Conservation (phyloP, 2,113 vertebrate genomes). For the Orcinus orca region DNA sequence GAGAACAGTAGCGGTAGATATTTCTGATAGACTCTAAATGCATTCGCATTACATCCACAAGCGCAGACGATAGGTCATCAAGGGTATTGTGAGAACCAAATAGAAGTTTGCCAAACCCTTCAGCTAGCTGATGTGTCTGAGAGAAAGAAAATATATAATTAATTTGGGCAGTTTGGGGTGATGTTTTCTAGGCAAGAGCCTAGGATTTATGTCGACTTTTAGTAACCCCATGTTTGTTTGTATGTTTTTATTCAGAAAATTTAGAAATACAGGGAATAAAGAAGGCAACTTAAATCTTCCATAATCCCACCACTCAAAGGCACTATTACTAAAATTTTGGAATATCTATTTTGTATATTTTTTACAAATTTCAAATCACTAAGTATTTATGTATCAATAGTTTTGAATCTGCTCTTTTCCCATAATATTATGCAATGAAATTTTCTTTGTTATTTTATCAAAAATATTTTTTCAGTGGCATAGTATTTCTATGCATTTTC, state of each 20-base stretch:
- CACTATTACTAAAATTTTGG: not conserved
- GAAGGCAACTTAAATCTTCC: not conserved
- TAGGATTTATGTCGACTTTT: conserved; percentile 20
- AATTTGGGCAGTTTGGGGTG: not conserved
- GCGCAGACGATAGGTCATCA: rapidly evolving
- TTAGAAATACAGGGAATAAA: not conserved
- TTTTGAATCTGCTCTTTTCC: not conserved
- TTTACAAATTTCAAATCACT: not conserved
- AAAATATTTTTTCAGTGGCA: not conserved
- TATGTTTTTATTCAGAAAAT: not conserved
- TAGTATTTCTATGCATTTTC: not conserved
- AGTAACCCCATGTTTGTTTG: not conserved
- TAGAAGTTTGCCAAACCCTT: not conserved
- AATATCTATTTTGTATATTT: not conserved
- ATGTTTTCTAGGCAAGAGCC: not conserved
- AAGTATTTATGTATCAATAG: not conserved
- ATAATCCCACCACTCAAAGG: not conserved
- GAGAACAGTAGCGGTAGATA: not conserved
- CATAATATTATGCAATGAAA: not conserved
- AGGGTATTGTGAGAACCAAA: not conserved
- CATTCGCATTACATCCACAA: not conserved
- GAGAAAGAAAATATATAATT: not conserved
- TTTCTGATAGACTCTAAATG: not conserved
- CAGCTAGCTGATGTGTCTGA: not conserved
- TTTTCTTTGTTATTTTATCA: not conserved